Conservation (phyloP, 1,140 invertebrate genomes). For the Microplitis mediator region DNA sequence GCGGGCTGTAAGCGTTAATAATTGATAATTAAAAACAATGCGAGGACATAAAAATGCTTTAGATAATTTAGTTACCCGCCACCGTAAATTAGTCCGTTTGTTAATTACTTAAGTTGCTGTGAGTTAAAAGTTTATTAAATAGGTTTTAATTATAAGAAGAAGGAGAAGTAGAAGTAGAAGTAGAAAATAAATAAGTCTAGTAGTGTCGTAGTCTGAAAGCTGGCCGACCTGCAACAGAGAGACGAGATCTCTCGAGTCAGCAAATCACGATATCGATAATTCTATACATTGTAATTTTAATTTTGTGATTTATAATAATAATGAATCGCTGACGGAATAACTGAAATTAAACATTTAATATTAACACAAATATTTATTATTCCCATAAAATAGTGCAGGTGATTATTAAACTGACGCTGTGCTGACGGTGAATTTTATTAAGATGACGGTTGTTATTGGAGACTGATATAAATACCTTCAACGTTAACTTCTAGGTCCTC, state of each 20-base stretch:
- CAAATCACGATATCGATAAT: neutral
- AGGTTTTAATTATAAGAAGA: constrained; percentile 41
- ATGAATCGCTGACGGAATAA: neutral
- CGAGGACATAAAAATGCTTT: neutral
- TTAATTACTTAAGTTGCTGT: constrained; percentile 39
- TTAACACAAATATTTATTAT: neutral
- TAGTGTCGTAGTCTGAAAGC: constrained; percentile 66
- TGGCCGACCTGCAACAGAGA: constrained; percentile 64
- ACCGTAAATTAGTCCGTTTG: constrained; percentile 45
- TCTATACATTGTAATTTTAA: too few species aligned
- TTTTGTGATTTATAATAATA: neutral
- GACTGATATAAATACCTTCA: constrained; percentile 74
- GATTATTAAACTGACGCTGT: neutral
- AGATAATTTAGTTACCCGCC: constrained; percentile 47
- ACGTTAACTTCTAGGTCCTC: constrained; percentile 94
- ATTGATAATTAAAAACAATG: too few species aligned
- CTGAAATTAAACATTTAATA: neutral
- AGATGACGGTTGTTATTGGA: neutral
- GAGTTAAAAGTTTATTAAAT: constrained; percentile 32
- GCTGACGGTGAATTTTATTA: neutral
- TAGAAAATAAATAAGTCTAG: constrained; percentile 50
- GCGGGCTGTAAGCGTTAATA: neutral
- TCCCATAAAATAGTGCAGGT: constrained; percentile 1
- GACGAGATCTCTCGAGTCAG: constrained; percentile 55
- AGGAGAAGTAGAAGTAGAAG: constrained; percentile 20